Percentiles rank a stretch among this genome's conserved stretches.
These are phyloP conservation scores for Melanargia galathea DNA, from an alignment of 2,888 invertebrate species.

Conservation along the genomic window DNA sequence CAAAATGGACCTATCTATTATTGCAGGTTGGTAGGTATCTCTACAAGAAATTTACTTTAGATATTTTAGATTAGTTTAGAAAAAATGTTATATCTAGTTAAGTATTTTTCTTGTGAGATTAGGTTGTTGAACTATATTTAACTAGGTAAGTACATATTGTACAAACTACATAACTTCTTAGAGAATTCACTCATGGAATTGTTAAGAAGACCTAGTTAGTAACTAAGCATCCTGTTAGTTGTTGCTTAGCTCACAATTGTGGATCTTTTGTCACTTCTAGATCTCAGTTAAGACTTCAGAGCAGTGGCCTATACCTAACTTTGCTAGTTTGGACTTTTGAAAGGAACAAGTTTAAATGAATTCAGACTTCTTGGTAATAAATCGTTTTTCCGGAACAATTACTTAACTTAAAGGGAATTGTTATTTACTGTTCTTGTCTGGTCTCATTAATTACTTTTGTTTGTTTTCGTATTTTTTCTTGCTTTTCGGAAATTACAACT, in stretches of 20 bases:
- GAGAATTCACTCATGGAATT: not conserved
- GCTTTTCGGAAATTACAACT: not conserved
- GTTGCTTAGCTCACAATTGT: not conserved
- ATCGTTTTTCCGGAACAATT: slow-evolving; percentile 12
- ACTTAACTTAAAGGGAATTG: not conserved
- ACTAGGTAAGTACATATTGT: not conserved
- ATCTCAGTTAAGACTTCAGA: not conserved
- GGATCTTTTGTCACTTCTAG: not conserved
- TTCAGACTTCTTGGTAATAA: slow-evolving; percentile 13
- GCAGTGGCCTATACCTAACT: not conserved
- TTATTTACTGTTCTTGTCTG: not conserved
- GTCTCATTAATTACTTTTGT: not conserved
- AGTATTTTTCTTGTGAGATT: too few relatives aligned
- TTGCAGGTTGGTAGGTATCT: too few relatives aligned
- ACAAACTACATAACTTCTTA: not conserved
- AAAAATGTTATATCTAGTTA: too few relatives aligned
- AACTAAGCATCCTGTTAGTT: not conserved
- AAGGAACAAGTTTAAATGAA: not conserved
- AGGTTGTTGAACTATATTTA: too few relatives aligned
- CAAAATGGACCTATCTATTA: too few relatives aligned
- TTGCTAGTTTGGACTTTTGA: slow-evolving; percentile 2
- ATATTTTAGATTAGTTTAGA: too few relatives aligned
- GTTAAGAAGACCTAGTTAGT: slow-evolving; percentile 1
- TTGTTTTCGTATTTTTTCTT: not conserved
- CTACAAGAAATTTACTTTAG: too few relatives aligned